Conservation (phyloP, 2,888 invertebrate genomes). For the Pseudoips prasinana region DNA sequence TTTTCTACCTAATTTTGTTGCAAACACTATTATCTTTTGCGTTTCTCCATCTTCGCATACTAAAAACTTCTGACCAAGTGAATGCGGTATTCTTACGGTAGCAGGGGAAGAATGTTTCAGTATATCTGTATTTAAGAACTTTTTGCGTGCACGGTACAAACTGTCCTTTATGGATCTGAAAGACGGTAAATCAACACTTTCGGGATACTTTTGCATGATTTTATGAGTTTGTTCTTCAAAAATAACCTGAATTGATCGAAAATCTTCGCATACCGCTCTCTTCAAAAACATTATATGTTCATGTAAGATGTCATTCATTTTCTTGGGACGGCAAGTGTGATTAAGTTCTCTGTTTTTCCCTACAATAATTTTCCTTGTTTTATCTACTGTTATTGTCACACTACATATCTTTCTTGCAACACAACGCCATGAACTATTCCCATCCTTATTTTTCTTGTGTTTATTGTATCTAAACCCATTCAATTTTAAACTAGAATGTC, state of each 20-base stretch:
- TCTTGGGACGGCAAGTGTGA: slow-evolving; percentile 2
- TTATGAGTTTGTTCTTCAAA: slow-evolving; percentile 3
- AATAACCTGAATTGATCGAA: slow-evolving; percentile 6
- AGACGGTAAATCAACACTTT: slow-evolving; percentile 5
- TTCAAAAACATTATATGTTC: slow-evolving; percentile 4
- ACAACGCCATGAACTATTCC: slow-evolving; percentile 4
- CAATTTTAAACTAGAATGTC: slow-evolving; percentile 7
- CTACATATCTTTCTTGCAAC: slow-evolving; percentile 5
- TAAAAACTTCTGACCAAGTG: slow-evolving; percentile 10
- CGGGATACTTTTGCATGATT: no score
- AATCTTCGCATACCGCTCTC: slow-evolving; percentile 8
- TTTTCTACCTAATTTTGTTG: slow-evolving; percentile 8
- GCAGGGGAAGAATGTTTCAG: slow-evolving; percentile 7
- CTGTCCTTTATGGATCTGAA: slow-evolving; percentile 3
- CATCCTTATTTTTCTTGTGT: slow-evolving; percentile 6
- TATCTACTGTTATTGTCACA: slow-evolving; percentile 6
- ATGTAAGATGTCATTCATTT: slow-evolving; percentile 3
- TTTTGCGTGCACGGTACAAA: slow-evolving; percentile 7
- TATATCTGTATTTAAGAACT: slow-evolving; percentile 10
- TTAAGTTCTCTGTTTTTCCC: slow-evolving; percentile 8
- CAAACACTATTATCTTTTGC: slow-evolving; percentile 16
- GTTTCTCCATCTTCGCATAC: slow-evolving; percentile 9
- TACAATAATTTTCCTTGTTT: slow-evolving; percentile 4
- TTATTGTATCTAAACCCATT: slow-evolving; percentile 9
- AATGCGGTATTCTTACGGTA: slow-evolving; percentile 12